A percentile compares a stretch with the other conserved stretches of the same genome.
phyloP scores from a whole-genome alignment of 30 jellyfish, hydroid and myxozoan genomes.

The Turritopsis rubra region DNA sequence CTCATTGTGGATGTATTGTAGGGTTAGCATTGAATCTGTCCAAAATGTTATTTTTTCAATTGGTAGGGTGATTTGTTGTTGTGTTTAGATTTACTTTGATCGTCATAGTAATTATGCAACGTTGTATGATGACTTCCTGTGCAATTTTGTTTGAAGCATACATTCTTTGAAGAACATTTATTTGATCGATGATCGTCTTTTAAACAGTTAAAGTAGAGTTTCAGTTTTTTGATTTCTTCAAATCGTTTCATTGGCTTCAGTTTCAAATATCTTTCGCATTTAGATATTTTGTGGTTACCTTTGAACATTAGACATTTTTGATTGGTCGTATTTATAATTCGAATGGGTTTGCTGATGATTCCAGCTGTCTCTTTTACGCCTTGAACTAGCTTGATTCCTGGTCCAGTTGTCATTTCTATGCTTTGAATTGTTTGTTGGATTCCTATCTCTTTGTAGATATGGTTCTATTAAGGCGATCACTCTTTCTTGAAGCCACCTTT shows the following conservation, averaged over 20 bases:
- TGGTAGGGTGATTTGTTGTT: no score
- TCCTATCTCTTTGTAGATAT: background rate
- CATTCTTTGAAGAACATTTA: background rate
- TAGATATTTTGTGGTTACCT: background rate
- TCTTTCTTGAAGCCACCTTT: slow-evolving; percentile 1
- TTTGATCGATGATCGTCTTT: background rate
- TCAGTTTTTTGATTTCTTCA: background rate
- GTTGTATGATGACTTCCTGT: background rate
- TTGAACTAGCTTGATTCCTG: background rate
- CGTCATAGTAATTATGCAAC: background rate
- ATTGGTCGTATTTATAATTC: background rate
- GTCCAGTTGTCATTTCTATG: background rate
- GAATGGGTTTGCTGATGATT: background rate
- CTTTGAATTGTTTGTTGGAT: background rate
- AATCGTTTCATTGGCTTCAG: background rate
- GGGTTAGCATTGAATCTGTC: no score
- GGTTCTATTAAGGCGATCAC: background rate
- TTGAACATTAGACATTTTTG: background rate
- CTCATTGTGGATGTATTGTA: no score
- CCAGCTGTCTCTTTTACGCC: no score
- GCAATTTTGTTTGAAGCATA: background rate
- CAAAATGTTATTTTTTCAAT: no score
- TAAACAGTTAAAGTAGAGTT: background rate
- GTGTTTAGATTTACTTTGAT: no score
- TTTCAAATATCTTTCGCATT: background rate